phyloP scores from a whole-genome alignment of 2,888 invertebrate species.

The Omphaloscelis lunosa region DNA sequence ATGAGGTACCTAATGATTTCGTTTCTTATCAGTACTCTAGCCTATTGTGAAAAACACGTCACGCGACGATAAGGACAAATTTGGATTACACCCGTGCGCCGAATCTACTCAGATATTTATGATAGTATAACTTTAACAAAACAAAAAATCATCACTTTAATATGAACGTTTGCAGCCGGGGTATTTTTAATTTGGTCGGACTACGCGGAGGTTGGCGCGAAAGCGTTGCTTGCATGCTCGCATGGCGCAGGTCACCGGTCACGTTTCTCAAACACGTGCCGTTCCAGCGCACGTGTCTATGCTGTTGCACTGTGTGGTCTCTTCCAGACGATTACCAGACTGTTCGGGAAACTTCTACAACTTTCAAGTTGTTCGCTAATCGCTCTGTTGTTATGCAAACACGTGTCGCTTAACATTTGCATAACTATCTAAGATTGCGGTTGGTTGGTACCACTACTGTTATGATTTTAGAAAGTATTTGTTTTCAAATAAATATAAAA shows the following conservation, averaged over 20 bases:
- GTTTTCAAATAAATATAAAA: neutral
- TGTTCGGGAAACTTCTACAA: conserved; percentile 52
- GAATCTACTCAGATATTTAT: conserved; percentile 49
- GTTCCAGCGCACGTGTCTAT: conserved; percentile 73
- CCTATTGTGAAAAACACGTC: conserved; percentile 39
- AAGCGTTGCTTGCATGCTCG: conserved; percentile 68
- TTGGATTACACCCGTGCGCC: conserved; percentile 54
- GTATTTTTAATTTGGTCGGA: conserved; percentile 63
- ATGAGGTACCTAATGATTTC: conserved; percentile 1
- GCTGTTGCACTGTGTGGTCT: conserved; percentile 58
- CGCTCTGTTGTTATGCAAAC: conserved; percentile 7
- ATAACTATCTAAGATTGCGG: too few species aligned
- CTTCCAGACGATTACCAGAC: conserved; percentile 45
- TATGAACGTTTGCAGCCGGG: neutral
- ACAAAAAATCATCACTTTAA: conserved; percentile 1
- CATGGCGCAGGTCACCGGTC: conserved; percentile 70
- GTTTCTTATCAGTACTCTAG: conserved; percentile 25
- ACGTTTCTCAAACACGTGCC: conserved; percentile 82
- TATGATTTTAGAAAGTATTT: neutral
- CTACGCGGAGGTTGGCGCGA: conserved; percentile 59
- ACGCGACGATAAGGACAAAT: conserved; percentile 42
- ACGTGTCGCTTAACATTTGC: neutral
- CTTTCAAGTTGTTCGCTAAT: conserved; percentile 16
- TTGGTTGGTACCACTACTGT: neutral
- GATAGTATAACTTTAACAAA: conserved; percentile 46